phyloP scores from a whole-genome alignment of 1,140 invertebrate species.

The Drosophila repletoides region DNA sequence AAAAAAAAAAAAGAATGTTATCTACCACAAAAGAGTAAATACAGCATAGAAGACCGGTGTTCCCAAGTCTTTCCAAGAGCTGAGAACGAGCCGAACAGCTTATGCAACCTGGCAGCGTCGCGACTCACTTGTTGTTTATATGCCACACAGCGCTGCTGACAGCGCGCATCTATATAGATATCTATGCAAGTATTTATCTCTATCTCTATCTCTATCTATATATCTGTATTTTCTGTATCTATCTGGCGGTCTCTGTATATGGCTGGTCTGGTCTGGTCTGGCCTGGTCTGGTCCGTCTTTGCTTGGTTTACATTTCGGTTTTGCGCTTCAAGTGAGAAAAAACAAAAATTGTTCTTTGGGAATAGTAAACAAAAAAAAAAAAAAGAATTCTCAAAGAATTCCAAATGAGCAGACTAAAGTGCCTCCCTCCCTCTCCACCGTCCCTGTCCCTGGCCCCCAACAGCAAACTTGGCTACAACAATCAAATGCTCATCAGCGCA shows the following conservation, averaged over 20 bases:
- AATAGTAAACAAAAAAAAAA: conserved; percentile 66
- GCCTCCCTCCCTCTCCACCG: background rate
- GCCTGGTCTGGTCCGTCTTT: conserved; percentile 30
- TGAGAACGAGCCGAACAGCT: conserved; percentile 17
- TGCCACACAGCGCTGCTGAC: conserved; percentile 15
- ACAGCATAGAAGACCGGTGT: conserved; percentile 18
- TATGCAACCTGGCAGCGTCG: conserved; percentile 36
- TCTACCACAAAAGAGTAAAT: conserved; percentile 34
- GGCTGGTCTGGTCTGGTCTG: conserved; percentile 25
- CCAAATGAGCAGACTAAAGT: conserved; percentile 27
- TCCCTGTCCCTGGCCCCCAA: background rate
- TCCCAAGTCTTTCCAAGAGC: conserved; percentile 4
- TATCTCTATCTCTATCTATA: conserved; percentile 17
- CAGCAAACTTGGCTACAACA: conserved; percentile 52
- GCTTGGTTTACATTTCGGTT: conserved; percentile 75
- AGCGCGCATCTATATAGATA: conserved; percentile 24
- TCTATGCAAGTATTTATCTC: conserved; percentile 52
- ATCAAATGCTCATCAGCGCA: conserved; percentile 80
- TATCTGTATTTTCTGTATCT: conserved; percentile 14
- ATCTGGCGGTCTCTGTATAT: conserved; percentile 5
- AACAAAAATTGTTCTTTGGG: conserved; percentile 73
- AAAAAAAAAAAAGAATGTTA: conserved; percentile 42
- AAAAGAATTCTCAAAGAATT: conserved; percentile 28
- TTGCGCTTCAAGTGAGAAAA: conserved; percentile 74
- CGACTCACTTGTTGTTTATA: conserved; percentile 25